Evolutionary conservation across 1,140 invertebrate species (phyloP).

Genomic region (Archivesica marissinica): DNA sequence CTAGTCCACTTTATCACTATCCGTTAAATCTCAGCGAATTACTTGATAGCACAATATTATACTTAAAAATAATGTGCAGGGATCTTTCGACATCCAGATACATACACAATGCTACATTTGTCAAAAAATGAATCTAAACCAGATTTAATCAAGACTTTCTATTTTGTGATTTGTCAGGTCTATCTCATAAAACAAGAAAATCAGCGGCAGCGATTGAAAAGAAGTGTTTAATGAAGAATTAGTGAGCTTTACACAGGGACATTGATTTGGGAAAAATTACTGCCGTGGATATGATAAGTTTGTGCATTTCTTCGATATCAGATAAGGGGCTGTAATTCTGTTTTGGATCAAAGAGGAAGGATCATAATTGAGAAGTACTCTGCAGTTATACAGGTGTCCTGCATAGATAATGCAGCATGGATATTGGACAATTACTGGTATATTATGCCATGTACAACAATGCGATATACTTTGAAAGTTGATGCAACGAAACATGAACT

Average conservation of each 20-base stretch:
- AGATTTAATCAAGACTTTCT: slow-evolving; percentile 63
- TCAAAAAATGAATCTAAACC: slow-evolving; percentile 62
- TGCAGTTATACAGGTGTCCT: slow-evolving; percentile 42
- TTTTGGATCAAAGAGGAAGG: slow-evolving; percentile 57
- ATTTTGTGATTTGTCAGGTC: slow-evolving; percentile 61
- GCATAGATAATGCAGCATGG: slow-evolving; percentile 27
- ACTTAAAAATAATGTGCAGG: slow-evolving; percentile 66
- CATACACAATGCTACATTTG: slow-evolving; percentile 55
- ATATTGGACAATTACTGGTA: no score
- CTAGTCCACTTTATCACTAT: slow-evolving; percentile 66
- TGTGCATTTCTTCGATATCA: slow-evolving; percentile 43
- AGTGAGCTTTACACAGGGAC: slow-evolving; percentile 54
- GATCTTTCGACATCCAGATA: slow-evolving; percentile 59
- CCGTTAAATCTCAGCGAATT: slow-evolving; percentile 60
- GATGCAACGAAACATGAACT: no score
- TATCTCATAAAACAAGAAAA: slow-evolving; percentile 57
- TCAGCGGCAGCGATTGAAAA: slow-evolving; percentile 44
- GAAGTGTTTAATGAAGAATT: slow-evolving; percentile 57
- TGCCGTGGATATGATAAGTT: slow-evolving; percentile 55
- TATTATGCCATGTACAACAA: no score
- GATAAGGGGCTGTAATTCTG: slow-evolving; percentile 47
- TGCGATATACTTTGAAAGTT: no score
- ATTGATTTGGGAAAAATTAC: slow-evolving; percentile 65
- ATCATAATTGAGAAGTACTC: slow-evolving; percentile 61
- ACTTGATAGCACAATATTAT: slow-evolving; percentile 65